Conservation (phyloP, 2,888 invertebrate species). For the Strigamia crassipes region DNA sequence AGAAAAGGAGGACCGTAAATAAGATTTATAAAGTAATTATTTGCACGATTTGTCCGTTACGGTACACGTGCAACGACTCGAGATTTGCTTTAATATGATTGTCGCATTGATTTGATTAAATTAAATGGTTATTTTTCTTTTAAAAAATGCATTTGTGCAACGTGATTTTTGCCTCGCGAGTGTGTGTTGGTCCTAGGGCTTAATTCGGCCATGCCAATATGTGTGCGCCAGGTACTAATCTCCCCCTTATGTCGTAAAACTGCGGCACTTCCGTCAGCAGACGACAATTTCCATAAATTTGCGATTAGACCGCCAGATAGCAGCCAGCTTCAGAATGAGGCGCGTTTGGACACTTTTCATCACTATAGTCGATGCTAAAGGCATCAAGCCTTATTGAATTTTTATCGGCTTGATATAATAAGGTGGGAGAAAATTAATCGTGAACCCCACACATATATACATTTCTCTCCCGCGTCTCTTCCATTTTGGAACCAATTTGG, state of each 20-base stretch:
- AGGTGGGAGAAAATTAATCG: conserved; percentile 11
- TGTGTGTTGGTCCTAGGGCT: not conserved
- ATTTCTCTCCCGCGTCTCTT: not conserved
- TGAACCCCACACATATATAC: not conserved
- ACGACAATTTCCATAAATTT: conserved; percentile 42
- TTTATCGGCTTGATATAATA: conserved; percentile 30
- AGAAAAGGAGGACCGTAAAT: conserved; percentile 37
- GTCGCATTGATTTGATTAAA: not conserved
- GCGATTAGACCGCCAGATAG: conserved; percentile 40
- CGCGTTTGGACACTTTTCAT: conserved; percentile 36
- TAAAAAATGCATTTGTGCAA: not conserved
- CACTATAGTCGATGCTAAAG: not conserved
- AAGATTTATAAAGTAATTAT: conserved; percentile 11
- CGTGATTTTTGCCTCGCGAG: not conserved
- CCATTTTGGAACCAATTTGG: not conserved
- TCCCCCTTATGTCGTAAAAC: conserved; percentile 33
- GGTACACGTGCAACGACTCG: not conserved
- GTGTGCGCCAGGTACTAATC: conserved; percentile 38
- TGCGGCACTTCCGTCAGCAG: conserved; percentile 42
- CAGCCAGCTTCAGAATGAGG: conserved; percentile 5
- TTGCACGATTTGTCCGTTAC: not conserved
- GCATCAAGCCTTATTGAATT: conserved; percentile 33
- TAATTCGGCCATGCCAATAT: conserved; percentile 28
- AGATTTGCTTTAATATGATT: not conserved
- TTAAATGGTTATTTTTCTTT: not conserved